These are phyloP conservation scores for Thymallus thymallus DNA, from an alignment of 2,113 vertebrate genomes.

Conservation along the genomic window DNA sequence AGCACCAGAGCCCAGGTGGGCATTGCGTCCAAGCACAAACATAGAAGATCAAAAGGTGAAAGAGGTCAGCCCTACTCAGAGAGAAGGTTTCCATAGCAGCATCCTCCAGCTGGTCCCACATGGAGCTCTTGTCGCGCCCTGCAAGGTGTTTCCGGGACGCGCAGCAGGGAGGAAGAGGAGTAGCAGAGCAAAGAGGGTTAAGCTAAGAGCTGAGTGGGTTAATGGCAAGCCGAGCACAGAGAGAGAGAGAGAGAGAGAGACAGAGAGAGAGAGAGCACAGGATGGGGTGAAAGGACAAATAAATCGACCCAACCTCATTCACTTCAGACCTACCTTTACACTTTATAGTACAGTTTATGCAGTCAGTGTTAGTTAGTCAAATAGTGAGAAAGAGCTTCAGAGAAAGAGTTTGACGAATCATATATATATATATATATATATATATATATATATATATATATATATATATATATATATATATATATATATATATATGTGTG, in stretches of 20 bases:
- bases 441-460: no score
- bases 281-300: neutral
- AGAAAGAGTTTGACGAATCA: neutral
- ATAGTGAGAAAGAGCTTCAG: neutral
- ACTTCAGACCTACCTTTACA: no score
- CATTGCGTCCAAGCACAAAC: slow-evolving; percentile 28
- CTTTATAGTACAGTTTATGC: no score
- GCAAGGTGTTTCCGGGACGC: slow-evolving; percentile 74
- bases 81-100: slow-evolving; percentile 99
- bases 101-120: slow-evolving; percentile 99
- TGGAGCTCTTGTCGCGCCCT: slow-evolving; percentile 99
- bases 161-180: slow-evolving; percentile 54
- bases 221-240: slow-evolving; percentile 20
- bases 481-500: no score
- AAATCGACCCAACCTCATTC: no score
- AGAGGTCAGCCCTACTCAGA: slow-evolving; percentile 89
- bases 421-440: no score
- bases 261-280: slow-evolving; percentile 26
- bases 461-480: no score
- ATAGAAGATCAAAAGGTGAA: slow-evolving; percentile 57
- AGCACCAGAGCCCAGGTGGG: neutral
- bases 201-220: slow-evolving; percentile 51
- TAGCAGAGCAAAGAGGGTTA: slow-evolving; percentile 52
- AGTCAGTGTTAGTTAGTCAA: neutral
- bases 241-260: slow-evolving; percentile 17